Conservation (phyloP, 2,888 invertebrate species). For the Sinopyrophorus schimmeli region DNA sequence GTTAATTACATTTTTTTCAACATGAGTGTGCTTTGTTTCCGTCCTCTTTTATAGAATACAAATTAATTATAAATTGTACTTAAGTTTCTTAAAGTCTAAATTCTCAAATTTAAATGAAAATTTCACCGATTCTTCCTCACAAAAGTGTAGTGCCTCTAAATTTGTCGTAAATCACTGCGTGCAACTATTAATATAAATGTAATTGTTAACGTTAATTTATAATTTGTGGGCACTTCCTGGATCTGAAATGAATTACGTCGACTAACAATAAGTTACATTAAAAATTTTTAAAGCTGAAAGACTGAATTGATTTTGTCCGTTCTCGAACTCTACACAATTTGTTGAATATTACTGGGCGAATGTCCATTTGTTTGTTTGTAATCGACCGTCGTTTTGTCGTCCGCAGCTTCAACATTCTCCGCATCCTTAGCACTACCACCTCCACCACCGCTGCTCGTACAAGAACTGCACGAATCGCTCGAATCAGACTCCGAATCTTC, state of each 20-base stretch:
- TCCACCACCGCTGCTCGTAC: conserved; percentile 37
- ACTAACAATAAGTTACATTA: no score
- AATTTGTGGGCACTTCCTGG: no score
- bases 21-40: conserved; percentile 25
- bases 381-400: conserved; percentile 36
- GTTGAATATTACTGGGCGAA: conserved; percentile 37
- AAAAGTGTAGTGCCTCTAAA: neutral
- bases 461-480: conserved; percentile 49
- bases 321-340: conserved; percentile 26
- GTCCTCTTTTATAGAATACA: conserved; percentile 13
- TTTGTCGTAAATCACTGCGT: no score
- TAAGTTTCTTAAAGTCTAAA: conserved; percentile 22
- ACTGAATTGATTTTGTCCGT: conserved; percentile 9
- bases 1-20: conserved; percentile 5
- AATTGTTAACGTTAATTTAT: no score
- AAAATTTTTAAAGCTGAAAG: conserved; percentile 2
- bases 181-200: no score
- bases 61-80: conserved; percentile 24
- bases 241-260: no score
- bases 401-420: conserved; percentile 14
- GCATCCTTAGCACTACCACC: conserved; percentile 25
- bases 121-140: conserved; percentile 3
- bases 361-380: conserved; percentile 48
- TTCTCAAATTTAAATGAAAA: neutral
- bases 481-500: conserved; percentile 61